Conservation (phyloP, 1,140 invertebrate species). For the Glomeris maerens region DNA sequence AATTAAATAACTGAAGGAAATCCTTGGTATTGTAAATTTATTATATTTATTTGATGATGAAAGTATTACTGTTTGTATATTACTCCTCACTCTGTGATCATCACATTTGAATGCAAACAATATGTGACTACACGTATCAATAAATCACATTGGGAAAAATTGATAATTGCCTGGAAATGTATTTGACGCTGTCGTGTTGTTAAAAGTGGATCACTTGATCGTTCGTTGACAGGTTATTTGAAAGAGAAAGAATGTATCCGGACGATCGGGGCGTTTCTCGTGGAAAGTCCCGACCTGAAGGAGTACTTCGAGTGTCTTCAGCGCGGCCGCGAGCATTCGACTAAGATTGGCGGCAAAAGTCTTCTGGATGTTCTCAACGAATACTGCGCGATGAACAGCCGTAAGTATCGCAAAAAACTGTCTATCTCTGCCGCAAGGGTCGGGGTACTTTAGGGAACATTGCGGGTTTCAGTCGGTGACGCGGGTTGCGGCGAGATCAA, state of each 20-base stretch:
- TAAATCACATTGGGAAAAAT: too few relatives aligned
- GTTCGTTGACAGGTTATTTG: slow-evolving; percentile 2
- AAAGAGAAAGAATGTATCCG: neutral
- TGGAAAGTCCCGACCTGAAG: neutral
- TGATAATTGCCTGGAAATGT: neutral
- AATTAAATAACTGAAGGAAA: too few relatives aligned
- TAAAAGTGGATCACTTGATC: neutral
- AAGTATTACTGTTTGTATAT: too few relatives aligned
- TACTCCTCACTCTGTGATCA: too few relatives aligned
- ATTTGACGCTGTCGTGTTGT: neutral
- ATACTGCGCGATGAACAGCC: neutral
- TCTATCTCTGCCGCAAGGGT: neutral
- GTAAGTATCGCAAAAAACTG: neutral
- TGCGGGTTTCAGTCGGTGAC: neutral
- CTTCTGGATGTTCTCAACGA: neutral
- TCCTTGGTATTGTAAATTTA: too few relatives aligned
- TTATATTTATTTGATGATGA: too few relatives aligned
- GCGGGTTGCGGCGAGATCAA: neutral
- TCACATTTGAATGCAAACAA: too few relatives aligned
- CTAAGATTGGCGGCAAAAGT: neutral
- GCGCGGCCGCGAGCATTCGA: neutral
- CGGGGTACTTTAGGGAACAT: neutral
- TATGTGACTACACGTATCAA: too few relatives aligned
- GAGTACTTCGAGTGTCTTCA: neutral
- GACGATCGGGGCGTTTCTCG: neutral